Evolutionary conservation across 53 echinoderm and acorn worm species (phyloP).

Genomic region (Stichopus horrens): DNA sequence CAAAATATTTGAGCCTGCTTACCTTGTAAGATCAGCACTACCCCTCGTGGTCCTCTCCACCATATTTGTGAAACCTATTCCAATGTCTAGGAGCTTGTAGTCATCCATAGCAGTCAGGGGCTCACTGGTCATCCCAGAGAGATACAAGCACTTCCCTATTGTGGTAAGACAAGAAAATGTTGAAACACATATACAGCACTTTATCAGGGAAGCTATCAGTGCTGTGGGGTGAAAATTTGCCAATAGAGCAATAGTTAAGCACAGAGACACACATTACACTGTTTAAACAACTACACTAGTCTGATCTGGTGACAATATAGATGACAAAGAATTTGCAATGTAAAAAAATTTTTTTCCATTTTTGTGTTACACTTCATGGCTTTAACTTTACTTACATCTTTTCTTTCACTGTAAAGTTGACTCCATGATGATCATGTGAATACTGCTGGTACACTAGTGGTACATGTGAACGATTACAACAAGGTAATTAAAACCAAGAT

Average conservation of each 20-base stretch:
- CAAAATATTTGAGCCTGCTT: neutral
- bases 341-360: no score
- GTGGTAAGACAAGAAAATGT: constrained; percentile 12
- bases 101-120: constrained; percentile 99
- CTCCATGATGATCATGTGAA: no score
- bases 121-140: constrained; percentile 87
- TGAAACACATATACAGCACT: neutral
- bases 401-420: no score
- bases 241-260: no score
- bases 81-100: constrained; percentile 76
- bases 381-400: no score
- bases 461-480: no score
- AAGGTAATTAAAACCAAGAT: no score
- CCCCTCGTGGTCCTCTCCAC: constrained; percentile 91
- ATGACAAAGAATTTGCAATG: no score
- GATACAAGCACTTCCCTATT: constrained; percentile 96
- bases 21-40: constrained; percentile 98
- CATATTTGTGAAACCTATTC: constrained; percentile 96
- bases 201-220: neutral
- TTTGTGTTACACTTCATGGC: no score
- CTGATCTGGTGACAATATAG: no score
- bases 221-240: no score
- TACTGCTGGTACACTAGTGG: no score
- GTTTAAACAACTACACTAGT: neutral
- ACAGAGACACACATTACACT: neutral